Conservation (phyloP, 53 echinoderm and acorn worm species). For the Crossaster papposus region DNA sequence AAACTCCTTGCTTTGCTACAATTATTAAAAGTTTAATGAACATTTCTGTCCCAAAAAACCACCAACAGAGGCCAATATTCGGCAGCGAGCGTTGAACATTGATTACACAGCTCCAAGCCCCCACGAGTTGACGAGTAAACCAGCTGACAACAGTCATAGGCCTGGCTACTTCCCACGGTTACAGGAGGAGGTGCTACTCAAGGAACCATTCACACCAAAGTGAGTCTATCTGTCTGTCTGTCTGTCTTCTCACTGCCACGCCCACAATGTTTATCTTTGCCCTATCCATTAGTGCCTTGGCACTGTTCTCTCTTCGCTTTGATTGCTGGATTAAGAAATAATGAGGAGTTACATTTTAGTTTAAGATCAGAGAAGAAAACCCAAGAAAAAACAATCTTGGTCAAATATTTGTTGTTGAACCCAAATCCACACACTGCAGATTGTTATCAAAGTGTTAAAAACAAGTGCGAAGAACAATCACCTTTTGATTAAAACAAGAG, state of each 20-base stretch:
- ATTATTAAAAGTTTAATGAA: neutral
- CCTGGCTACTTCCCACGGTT: slow-evolving; percentile 85
- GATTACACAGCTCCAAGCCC: slow-evolving; percentile 83
- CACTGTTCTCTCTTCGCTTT: neutral
- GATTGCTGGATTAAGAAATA: too few species aligned
- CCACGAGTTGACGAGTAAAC: slow-evolving; percentile 75
- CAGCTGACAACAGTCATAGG: slow-evolving; percentile 75
- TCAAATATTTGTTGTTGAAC: too few species aligned
- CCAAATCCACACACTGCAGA: too few species aligned
- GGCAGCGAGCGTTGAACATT: slow-evolving; percentile 73
- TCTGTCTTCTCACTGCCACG: neutral
- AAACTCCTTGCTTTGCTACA: neutral
- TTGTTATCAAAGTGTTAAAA: too few species aligned
- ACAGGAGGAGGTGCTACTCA: slow-evolving; percentile 80
- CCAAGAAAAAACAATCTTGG: too few species aligned
- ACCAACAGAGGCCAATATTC: slow-evolving; percentile 77
- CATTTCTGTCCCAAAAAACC: too few species aligned
- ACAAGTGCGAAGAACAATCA: too few species aligned
- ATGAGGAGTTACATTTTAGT: too few species aligned
- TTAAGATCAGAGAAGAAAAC: too few species aligned
- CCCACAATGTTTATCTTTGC: neutral
- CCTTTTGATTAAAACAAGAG: too few species aligned
- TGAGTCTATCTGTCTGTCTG: slow-evolving; percentile 38
- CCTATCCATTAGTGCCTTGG: neutral
- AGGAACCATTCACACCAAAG: slow-evolving; percentile 80